These are phyloP conservation scores for Crenuchus spilurus DNA, from an alignment of 2,797 vertebrate genomes.

Conservation along the genomic window DNA sequence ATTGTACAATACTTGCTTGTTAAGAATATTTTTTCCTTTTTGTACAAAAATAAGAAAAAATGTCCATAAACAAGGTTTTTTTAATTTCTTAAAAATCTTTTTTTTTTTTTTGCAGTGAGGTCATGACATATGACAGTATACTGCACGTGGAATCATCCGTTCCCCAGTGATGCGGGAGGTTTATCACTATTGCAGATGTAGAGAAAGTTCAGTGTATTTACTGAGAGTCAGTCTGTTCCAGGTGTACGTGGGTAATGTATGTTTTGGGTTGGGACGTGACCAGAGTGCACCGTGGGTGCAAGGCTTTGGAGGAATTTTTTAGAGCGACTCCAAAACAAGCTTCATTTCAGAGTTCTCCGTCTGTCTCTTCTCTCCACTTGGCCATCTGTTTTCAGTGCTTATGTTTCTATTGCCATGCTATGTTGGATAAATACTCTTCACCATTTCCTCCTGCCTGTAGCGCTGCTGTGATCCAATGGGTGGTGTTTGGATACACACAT, in stretches of 20 bases:
- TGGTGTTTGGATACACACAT: constrained; percentile 23
- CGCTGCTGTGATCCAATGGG: not conserved
- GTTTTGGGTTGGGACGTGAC: not conserved
- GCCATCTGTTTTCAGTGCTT: not conserved
- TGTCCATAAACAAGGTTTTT: no score
- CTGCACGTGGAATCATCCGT: not conserved
- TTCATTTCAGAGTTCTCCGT: not conserved
- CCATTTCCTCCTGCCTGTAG: constrained; percentile 6
- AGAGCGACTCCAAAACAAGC: not conserved
- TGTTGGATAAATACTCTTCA: not conserved
- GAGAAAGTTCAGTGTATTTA: not conserved
- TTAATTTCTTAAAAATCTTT: no score
- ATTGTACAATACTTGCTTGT: no score
- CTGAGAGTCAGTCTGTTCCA: no score
- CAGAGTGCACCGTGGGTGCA: not conserved
- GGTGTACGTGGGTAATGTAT: not conserved
- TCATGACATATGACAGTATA: not conserved
- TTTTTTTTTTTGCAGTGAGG: no score
- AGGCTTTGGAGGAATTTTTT: not conserved
- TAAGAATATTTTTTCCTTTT: no score
- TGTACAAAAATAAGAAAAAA: no score
- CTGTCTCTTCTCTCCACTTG: not conserved
- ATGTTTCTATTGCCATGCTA: not conserved
- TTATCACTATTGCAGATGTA: not conserved
- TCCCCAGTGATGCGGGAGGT: no score